Percentiles rank a stretch among this genome's conserved stretches.
These are phyloP conservation scores for Eupristina koningsbergeri DNA, from an alignment of 1,140 invertebrate genomes.

Conservation along the genomic window DNA sequence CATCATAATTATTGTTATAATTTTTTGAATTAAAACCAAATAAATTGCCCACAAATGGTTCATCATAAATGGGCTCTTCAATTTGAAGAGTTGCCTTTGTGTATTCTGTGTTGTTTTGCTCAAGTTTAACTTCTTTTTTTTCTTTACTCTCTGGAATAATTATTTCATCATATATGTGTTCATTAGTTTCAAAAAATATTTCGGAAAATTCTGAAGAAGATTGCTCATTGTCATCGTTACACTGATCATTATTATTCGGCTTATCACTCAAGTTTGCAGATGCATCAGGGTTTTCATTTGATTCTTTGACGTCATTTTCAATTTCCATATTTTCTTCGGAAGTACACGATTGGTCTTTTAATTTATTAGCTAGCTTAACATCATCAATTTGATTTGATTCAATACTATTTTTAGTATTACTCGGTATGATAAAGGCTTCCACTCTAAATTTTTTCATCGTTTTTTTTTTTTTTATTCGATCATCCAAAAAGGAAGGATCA, in stretches of 20 bases:
- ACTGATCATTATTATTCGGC: conserved; percentile 11
- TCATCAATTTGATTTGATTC: conserved; percentile 48
- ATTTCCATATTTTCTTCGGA: conserved; percentile 22
- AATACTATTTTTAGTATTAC: conserved; percentile 14
- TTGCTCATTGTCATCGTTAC: not conserved
- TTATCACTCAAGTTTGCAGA: not conserved
- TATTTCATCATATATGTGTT: conserved; percentile 47
- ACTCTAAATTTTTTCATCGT: conserved; percentile 60
- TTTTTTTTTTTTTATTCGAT: not conserved
- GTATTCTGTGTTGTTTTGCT: conserved; percentile 35
- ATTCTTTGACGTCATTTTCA: not conserved
- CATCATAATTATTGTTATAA: conserved; percentile 36
- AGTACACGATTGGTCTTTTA: conserved; percentile 31
- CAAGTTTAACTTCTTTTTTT: not conserved
- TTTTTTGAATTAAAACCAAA: conserved; percentile 31
- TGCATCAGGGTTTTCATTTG: not conserved
- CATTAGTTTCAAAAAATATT: conserved; percentile 47
- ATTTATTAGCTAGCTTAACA: conserved; percentile 48
- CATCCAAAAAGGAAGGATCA: not conserved
- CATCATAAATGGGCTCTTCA: conserved; percentile 62
- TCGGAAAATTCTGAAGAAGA: conserved; percentile 38
- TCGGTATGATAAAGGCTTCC: conserved; percentile 65
- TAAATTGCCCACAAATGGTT: conserved; percentile 59
- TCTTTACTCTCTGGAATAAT: conserved; percentile 10
- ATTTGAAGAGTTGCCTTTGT: conserved; percentile 42